Evolutionary conservation across 1,140 invertebrate species (phyloP).

Genomic region (Microvelia longipes): DNA sequence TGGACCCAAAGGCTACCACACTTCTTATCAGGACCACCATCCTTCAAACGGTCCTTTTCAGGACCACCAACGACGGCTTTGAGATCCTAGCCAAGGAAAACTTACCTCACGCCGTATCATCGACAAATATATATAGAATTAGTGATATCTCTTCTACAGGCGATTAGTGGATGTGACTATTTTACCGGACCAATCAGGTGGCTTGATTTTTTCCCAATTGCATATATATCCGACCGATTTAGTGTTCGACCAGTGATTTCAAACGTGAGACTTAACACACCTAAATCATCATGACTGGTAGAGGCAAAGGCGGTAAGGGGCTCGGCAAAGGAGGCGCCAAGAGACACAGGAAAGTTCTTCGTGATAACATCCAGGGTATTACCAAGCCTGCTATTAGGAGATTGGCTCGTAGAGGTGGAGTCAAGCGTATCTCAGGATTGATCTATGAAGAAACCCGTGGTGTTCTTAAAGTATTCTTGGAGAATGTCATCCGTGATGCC

Average conservation of each 20-base stretch:
- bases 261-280: neutral
- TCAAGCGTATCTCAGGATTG: conserved; percentile 47
- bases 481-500: conserved; percentile 66
- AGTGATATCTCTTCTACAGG: neutral
- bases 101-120: too few relatives aligned
- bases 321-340: conserved; percentile 52
- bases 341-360: conserved; percentile 47
- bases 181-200: neutral
- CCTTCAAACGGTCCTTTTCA: too few relatives aligned
- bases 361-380: conserved; percentile 61
- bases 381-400: conserved; percentile 42
- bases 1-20: too few relatives aligned
- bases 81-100: too few relatives aligned
- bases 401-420: conserved; percentile 54
- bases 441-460: conserved; percentile 41
- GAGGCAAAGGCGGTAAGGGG: conserved; percentile 50
- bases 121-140: neutral
- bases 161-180: neutral
- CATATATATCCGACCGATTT: neutral
- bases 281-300: conserved; percentile 37
- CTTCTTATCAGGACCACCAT: too few relatives aligned
- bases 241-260: neutral
- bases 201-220: neutral
- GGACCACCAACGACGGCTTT: too few relatives aligned
- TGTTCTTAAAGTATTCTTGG: conserved; percentile 63